A percentile compares a stretch with the other conserved stretches of the same genome.
These are phyloP conservation scores for Montipora cactus DNA, from an alignment of 64 coral and sea anemone genomes.

Conservation along the genomic window DNA sequence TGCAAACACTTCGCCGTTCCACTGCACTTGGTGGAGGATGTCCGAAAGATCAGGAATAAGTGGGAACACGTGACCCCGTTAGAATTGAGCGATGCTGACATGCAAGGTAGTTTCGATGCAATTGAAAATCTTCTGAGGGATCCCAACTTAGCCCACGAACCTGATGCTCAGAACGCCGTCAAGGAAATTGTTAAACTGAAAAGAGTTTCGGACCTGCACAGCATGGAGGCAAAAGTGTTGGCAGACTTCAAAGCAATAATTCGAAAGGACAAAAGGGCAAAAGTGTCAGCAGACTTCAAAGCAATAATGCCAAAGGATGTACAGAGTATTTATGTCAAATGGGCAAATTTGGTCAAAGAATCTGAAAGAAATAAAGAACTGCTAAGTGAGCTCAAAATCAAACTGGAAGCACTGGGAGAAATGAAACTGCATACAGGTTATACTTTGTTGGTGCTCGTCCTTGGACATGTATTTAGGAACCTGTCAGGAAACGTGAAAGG, in stretches of 20 bases:
- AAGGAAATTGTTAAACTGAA: slow-evolving; percentile 51
- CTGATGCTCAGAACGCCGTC: slow-evolving; percentile 55
- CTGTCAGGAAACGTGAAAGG: background rate
- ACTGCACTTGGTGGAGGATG: slow-evolving; percentile 19
- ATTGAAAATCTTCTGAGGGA: slow-evolving; percentile 76
- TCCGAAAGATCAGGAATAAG: slow-evolving; percentile 64
- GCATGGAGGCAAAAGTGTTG: slow-evolving; percentile 57
- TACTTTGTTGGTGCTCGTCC: background rate
- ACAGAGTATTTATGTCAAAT: slow-evolving; percentile 18
- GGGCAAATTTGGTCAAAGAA: slow-evolving; percentile 22
- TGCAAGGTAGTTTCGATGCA: slow-evolving; percentile 55
- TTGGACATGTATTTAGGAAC: background rate
- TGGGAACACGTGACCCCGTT: slow-evolving; percentile 76
- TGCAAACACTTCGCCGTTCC: slow-evolving; percentile 65
- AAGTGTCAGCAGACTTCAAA: slow-evolving; percentile 62
- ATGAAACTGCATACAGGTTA: background rate
- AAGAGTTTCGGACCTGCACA: slow-evolving; percentile 33
- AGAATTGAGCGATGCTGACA: slow-evolving; percentile 63
- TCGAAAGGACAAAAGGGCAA: slow-evolving; percentile 32
- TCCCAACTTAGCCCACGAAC: slow-evolving; percentile 59
- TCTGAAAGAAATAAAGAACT: background rate
- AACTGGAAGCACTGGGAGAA: background rate
- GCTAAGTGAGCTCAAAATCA: background rate
- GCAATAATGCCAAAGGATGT: slow-evolving; percentile 72
- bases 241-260: slow-evolving; percentile 75